Percentiles rank a stretch among this genome's conserved stretches.
Conservation (phyloP, 2,113 vertebrate species). For the Pterocles burchelli region DNA sequence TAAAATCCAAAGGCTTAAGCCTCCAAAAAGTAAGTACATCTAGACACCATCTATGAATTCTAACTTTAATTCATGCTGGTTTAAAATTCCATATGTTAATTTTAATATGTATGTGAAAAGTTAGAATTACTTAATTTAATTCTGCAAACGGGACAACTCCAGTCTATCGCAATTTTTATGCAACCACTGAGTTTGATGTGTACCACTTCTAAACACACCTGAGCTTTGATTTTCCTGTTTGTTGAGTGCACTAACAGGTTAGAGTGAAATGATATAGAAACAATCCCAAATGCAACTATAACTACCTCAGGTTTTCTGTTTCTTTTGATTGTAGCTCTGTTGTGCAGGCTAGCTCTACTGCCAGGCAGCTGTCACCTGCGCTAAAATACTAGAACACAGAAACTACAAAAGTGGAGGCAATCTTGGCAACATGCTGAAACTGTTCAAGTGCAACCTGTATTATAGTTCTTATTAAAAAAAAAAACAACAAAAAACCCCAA, state of each 20-base stretch:
- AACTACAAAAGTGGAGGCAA: neutral
- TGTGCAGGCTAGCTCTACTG: neutral
- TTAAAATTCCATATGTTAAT: slow-evolving; percentile 7
- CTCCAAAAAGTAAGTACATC: slow-evolving; percentile 56
- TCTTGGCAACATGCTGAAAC: neutral
- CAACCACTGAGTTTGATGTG: neutral
- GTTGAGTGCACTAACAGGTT: neutral
- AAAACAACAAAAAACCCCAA: neutral
- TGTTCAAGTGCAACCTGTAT: neutral
- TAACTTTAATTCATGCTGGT: neutral
- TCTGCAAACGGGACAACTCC: neutral
- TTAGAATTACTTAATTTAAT: neutral
- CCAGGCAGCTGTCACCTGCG: neutral
- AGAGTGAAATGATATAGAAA: neutral
- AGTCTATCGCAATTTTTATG: neutral
- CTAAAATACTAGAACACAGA: neutral
- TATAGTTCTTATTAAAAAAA: neutral
- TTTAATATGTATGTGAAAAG: neutral
- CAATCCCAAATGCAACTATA: neutral
- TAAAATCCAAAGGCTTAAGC: slow-evolving; percentile 59
- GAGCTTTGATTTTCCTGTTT: neutral
- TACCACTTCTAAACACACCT: neutral
- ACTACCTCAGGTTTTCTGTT: neutral
- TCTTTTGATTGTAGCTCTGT: neutral
- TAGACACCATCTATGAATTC: slow-evolving; percentile 16